These are phyloP conservation scores for Atherix ibis DNA, from an alignment of 2,888 invertebrate genomes.

Conservation along the genomic window DNA sequence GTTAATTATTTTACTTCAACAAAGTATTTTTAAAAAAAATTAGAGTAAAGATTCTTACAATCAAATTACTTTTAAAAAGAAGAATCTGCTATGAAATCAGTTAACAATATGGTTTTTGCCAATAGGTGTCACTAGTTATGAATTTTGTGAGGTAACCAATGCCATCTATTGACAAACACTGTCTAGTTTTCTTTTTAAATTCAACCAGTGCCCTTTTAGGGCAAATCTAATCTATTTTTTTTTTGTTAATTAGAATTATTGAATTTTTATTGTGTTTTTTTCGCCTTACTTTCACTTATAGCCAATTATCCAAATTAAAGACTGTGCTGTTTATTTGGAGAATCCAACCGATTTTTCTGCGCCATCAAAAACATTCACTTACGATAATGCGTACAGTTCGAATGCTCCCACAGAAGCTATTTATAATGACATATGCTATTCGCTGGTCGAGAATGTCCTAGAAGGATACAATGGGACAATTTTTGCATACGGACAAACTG, in stretches of 20 bases:
- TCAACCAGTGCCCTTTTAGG: no score
- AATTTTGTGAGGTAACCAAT: no score
- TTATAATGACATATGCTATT: constrained; percentile 75
- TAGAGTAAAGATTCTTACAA: no score
- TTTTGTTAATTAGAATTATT: constrained; percentile 1
- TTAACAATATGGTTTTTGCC: no score
- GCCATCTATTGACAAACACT: no score
- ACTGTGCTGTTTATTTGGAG: constrained; percentile 42
- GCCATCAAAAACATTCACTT: constrained; percentile 55
- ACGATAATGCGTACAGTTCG: constrained; percentile 68
- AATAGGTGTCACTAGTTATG: no score
- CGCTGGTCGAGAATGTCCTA: constrained; percentile 68
- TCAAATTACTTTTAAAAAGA: no score
- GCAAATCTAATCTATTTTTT: no score
- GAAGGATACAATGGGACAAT: constrained; percentile 89
- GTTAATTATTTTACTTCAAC: no score
- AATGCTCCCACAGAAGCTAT: constrained; percentile 68
- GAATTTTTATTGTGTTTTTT: not conserved
- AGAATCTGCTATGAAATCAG: no score
- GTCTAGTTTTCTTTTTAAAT: no score
- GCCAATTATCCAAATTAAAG: constrained; percentile 51
- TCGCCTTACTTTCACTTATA: constrained; percentile 19
- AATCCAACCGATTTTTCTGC: constrained; percentile 44
- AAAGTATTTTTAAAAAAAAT: no score
- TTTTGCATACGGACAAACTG: constrained; percentile 87